Evolutionary conservation across 2,888 invertebrate species (phyloP).

Genomic region (Noctua fimbriata): DNA sequence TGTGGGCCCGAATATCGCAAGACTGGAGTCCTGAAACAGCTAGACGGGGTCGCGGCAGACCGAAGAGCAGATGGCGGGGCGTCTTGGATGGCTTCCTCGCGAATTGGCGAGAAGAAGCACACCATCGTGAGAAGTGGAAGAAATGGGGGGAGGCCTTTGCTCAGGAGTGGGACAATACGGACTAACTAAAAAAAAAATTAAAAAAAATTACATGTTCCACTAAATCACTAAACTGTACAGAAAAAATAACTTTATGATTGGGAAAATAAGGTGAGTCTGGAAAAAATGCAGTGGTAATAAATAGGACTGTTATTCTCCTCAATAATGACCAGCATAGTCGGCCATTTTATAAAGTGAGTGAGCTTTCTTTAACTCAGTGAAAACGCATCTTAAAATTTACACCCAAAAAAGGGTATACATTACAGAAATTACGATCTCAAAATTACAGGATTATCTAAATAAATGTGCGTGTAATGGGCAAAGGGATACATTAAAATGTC

Average conservation of each 20-base stretch:
- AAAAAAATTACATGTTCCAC: too few relatives aligned
- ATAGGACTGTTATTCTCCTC: neutral
- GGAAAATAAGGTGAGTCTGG: neutral
- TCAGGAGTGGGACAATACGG: too few relatives aligned
- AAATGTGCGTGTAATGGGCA: conserved; percentile 74
- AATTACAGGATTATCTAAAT: conserved; percentile 77
- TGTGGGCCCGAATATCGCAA: too few relatives aligned
- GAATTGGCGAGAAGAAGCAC: too few relatives aligned
- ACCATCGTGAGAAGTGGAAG: too few relatives aligned
- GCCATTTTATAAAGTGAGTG: neutral
- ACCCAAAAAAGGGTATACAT: conserved; percentile 65
- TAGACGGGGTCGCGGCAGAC: too few relatives aligned
- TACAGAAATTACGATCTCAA: conserved; percentile 70
- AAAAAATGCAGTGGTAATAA: neutral
- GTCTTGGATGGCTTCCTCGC: too few relatives aligned
- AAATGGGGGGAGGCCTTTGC: too few relatives aligned
- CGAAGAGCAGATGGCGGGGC: too few relatives aligned
- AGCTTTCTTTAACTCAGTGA: neutral
- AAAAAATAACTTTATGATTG: neutral
- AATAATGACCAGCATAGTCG: neutral
- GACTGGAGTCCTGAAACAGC: too few relatives aligned
- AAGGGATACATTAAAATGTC: conserved; percentile 74
- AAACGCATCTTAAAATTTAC: conserved; percentile 33
- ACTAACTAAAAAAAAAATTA: too few relatives aligned
- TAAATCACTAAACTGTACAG: neutral